Conservation (phyloP, 2,113 vertebrate genomes). For the Etheostoma cragini region DNA sequence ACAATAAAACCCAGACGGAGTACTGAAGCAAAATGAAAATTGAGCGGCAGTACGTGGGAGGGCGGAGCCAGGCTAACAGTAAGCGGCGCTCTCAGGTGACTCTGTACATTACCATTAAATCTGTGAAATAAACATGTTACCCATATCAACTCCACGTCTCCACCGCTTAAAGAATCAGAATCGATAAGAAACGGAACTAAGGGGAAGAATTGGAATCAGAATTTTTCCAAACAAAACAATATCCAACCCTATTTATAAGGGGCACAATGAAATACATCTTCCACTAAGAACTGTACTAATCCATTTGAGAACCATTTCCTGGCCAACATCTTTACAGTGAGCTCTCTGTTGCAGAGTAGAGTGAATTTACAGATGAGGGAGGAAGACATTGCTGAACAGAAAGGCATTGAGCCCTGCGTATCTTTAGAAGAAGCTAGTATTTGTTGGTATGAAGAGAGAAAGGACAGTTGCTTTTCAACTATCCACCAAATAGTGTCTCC, state of each 20-base stretch:
- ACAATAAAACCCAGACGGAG: no score
- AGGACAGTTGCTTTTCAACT: constrained; percentile 66
- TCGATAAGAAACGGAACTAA: no score
- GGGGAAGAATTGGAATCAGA: no score
- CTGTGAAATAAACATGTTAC: no score
- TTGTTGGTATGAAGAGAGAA: constrained; percentile 25
- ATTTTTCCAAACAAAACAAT: no score
- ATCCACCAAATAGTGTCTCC: constrained; percentile 46
- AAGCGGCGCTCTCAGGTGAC: no score
- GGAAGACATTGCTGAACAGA: background rate
- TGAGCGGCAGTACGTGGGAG: no score
- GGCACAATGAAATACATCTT: background rate
- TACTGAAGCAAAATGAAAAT: no score
- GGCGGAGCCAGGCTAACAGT: background rate
- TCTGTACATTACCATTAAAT: no score
- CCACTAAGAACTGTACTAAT: background rate
- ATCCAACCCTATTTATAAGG: no score
- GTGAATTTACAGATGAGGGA: background rate
- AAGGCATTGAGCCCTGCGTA: background rate
- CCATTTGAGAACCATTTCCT: background rate
- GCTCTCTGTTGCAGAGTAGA: background rate
- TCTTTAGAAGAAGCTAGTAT: background rate
- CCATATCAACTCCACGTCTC: no score
- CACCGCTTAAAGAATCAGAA: no score
- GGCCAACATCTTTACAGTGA: background rate